Conservation (phyloP, 35 echinoderm and acorn worm species). For the Ophioderma brevispina region DNA sequence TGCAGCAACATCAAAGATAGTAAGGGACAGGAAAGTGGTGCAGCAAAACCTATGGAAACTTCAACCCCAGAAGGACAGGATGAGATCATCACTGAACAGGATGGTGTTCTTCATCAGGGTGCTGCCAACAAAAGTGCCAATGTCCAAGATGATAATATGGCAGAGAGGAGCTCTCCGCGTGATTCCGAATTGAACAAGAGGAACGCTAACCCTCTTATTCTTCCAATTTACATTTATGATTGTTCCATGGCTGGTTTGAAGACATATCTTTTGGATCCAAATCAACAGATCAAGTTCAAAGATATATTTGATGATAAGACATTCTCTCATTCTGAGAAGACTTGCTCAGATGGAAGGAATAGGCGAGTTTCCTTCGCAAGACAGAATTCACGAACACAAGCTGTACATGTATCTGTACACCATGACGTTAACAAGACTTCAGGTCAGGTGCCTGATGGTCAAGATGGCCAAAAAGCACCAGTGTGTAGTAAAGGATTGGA, state of each 20-base stretch:
- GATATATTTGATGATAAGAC: slow-evolving; percentile 80
- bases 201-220: neutral
- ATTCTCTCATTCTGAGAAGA: slow-evolving; percentile 39
- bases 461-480: neutral
- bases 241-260: slow-evolving; percentile 67
- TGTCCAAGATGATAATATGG: neutral
- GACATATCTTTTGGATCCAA: slow-evolving; percentile 53
- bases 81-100: neutral
- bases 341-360: neutral
- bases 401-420: neutral
- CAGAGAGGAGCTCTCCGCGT: neutral
- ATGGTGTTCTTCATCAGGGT: too few species aligned
- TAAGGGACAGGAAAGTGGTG: neutral
- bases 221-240: slow-evolving; percentile 93
- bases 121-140: neutral
- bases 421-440: neutral
- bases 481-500: slow-evolving; percentile 59
- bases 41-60: neutral
- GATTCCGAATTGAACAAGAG: neutral
- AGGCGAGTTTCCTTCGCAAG: slow-evolving; percentile 1
- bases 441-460: neutral
- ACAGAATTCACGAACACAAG: neutral
- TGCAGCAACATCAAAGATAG: neutral
- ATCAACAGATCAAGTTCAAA: neutral
- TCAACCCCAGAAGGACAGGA: neutral